Conservation (phyloP, 2,888 invertebrate species). For the Lepidocyrtinus sp. region DNA sequence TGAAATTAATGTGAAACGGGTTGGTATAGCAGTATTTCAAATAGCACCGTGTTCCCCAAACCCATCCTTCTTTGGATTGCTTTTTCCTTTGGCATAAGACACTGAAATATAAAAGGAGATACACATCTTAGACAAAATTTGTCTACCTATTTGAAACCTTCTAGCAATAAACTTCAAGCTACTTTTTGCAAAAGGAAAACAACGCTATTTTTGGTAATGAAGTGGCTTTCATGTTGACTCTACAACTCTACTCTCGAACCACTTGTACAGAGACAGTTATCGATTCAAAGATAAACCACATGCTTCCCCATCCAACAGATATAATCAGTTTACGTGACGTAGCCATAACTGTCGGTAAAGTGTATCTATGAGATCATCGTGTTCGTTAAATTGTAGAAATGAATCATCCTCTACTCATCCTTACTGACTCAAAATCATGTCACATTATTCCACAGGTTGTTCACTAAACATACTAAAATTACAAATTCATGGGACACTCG, state of each 20-base stretch:
- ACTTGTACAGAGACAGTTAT: not conserved
- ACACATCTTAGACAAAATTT: not conserved
- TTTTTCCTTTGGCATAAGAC: not conserved
- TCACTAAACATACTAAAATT: not conserved
- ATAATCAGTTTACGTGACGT: too few species aligned
- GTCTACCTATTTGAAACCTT: too few species aligned
- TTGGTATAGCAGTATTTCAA: too few species aligned
- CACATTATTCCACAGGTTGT: not conserved
- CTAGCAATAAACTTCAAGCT: not conserved
- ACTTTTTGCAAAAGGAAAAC: not conserved
- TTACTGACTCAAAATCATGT: not conserved
- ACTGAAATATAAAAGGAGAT: not conserved
- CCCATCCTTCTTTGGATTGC: not conserved
- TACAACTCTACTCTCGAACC: not conserved
- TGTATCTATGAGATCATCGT: too few species aligned
- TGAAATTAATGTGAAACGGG: not conserved
- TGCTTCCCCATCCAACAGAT: not conserved
- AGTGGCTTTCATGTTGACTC: not conserved
- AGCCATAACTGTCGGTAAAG: too few species aligned
- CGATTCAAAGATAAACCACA: constrained; percentile 1
- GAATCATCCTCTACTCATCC: not conserved
- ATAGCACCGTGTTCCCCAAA: not conserved
- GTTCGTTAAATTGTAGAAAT: too few species aligned
- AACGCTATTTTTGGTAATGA: not conserved
- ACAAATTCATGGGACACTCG: not conserved